Evolutionary conservation across 2,797 vertebrate species (phyloP).

Genomic region (Megaceryle alcyon): DNA sequence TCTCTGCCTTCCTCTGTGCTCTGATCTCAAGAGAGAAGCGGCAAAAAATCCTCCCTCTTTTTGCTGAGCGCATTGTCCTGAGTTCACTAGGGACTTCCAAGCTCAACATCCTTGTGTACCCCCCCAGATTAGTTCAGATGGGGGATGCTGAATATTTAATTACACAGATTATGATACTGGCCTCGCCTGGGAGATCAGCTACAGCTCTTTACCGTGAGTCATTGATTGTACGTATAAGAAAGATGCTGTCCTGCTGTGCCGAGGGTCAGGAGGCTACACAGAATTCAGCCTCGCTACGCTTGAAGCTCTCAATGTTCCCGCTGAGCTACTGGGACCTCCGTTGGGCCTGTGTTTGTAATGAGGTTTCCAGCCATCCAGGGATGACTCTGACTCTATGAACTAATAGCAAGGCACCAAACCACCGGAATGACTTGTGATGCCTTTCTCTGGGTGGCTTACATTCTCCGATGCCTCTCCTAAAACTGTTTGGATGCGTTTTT

Average conservation of each 20-base stretch:
- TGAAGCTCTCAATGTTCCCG: background rate
- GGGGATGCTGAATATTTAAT: background rate
- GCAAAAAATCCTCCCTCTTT: background rate
- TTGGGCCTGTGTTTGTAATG: background rate
- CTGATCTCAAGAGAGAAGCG: background rate
- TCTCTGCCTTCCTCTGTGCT: background rate
- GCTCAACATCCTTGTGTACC: background rate
- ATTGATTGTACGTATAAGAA: background rate
- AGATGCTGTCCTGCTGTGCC: background rate
- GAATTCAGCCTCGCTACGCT: background rate
- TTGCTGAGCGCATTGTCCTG: background rate
- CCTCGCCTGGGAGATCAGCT: background rate
- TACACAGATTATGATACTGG: background rate
- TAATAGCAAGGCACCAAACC: background rate
- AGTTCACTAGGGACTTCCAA: background rate
- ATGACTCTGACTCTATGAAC: background rate
- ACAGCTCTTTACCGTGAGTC: background rate
- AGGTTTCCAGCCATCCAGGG: background rate
- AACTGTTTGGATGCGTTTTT: constrained; percentile 51
- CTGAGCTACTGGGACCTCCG: background rate
- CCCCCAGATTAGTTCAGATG: background rate
- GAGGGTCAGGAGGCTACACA: background rate
- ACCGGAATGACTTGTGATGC: rapidly evolving
- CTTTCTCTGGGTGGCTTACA: background rate
- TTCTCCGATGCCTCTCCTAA: constrained; percentile 55